Evolutionary conservation across 2,113 vertebrate genomes (phyloP).

Genomic region (Asarcornis scutulata): DNA sequence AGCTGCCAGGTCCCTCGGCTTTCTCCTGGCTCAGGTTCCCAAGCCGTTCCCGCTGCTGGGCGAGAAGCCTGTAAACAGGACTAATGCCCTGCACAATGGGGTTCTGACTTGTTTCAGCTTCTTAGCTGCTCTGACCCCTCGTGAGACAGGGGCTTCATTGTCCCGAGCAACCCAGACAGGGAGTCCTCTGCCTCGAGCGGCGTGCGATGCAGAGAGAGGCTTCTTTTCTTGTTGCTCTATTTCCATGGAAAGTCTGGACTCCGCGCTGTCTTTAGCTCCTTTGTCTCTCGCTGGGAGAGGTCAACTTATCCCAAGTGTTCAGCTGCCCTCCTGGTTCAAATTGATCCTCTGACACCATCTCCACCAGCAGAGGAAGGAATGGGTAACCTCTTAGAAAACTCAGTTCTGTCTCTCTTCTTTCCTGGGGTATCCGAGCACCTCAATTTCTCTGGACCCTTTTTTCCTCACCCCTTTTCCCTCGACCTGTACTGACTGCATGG

Average conservation of each 20-base stretch:
- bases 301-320: constrained; percentile 54
- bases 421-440: background rate
- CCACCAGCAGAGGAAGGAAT: background rate
- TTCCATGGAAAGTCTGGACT: constrained; percentile 71
- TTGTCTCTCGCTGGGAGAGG: constrained; percentile 66
- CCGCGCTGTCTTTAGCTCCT: constrained; percentile 70
- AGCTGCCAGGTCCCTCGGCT: background rate
- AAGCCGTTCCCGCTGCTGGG: constrained; percentile 18
- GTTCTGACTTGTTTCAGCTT: constrained; percentile 69
- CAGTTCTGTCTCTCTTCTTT: background rate
- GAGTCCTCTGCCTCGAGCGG: constrained; percentile 74
- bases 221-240: constrained; percentile 58
- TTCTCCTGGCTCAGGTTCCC: constrained; percentile 28
- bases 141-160: constrained; percentile 78
- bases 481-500: background rate
- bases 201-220: constrained; percentile 46
- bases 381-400: background rate
- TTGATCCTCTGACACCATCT: background rate
- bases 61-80: constrained; percentile 29
- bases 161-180: constrained; percentile 60
- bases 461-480: background rate
- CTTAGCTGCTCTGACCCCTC: constrained; percentile 71
- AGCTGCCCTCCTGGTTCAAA: constrained; percentile 51
- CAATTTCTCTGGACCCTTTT: background rate
- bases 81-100: constrained; percentile 56